Percentiles rank a stretch among this genome's conserved stretches.
These are phyloP conservation scores for Monochamus saltuarius DNA, from an alignment of 1,140 invertebrate species.

Conservation along the genomic window DNA sequence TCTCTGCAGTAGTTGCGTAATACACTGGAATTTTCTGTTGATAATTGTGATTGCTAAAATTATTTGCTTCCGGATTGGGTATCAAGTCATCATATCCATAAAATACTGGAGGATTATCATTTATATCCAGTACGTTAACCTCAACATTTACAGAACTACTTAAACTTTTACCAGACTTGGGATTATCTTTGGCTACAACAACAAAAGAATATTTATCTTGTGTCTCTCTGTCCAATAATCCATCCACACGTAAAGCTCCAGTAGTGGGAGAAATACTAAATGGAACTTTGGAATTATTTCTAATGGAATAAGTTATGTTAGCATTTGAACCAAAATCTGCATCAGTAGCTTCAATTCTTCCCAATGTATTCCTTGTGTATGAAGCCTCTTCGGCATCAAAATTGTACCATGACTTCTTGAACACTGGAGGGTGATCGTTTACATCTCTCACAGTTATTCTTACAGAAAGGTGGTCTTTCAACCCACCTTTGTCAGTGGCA, in stretches of 20 bases:
- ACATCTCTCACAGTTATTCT: conserved; percentile 73
- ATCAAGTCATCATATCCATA: conserved; percentile 67
- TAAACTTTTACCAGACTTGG: conserved; percentile 57
- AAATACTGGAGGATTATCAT: conserved; percentile 75
- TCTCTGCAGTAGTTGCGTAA: conserved; percentile 67
- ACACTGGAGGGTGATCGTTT: conserved; percentile 83
- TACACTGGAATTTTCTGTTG: conserved; percentile 65
- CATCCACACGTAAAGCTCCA: conserved; percentile 73
- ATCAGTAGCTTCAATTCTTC: conserved; percentile 72
- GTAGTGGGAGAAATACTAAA: conserved; percentile 73
- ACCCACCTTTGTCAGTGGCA: conserved; percentile 72
- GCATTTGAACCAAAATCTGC: conserved; percentile 75
- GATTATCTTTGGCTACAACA: conserved; percentile 75
- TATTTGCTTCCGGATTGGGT: conserved; percentile 54
- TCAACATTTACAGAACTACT: conserved; percentile 74
- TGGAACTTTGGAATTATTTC: conserved; percentile 61
- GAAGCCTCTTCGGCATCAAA: conserved; percentile 80
- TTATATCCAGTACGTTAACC: conserved; percentile 77
- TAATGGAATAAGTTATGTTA: conserved; percentile 71
- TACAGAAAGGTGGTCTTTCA: conserved; percentile 69
- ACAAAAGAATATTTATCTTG: conserved; percentile 70
- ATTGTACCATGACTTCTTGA: conserved; percentile 77
- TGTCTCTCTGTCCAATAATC: conserved; percentile 76
- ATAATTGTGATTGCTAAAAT: conserved; percentile 56
- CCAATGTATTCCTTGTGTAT: conserved; percentile 69